Evolutionary conservation across 2,113 vertebrate genomes (phyloP), one percentile per base, ranked within the genome.

Genomic region (Esox niger): DNA sequence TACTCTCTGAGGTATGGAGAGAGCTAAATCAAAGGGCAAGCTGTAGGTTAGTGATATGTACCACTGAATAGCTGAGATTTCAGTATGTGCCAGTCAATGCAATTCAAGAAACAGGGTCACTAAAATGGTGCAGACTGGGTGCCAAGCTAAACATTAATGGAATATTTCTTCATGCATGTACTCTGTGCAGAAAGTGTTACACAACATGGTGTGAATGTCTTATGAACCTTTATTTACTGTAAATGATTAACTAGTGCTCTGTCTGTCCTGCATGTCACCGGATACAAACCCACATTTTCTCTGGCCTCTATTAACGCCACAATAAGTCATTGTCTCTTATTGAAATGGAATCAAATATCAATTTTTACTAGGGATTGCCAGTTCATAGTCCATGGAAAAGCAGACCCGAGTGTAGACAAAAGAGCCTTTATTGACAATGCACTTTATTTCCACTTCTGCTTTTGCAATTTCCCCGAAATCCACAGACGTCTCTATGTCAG

Each of bases 61-160:
- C 20, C 31, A 55, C 25, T 25, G 35, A 21, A 54, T 21, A 52
- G 6, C 47, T 62, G 31, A 38, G 61, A 26, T 62, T 23, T 21
- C 20, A 79, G 85, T 82, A 82, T 80, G 76, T 73, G 68, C 62
- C 49, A 60, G 6, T 32, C 10, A 35, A 74, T n/a, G 21, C 27
- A 33, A 20, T 58, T 62, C 75, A 67, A 72, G 64, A 71, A 75
- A 65, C 35, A 32, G 35, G 62, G 13, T 15, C 46, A 69, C 69
- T 13, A 55, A 11, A 62, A 47, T 25, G 3, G 59, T 27, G 57
- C 43, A 49, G 38, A 74, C 52, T 55, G 10, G 10, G 21, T 68
- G 71, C 65, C 61, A 66, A 70, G 86, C 69, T 85, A 81, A 88
- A 87, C 80, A 84, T 84, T 80, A 82, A 88, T 81, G 64, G 69